Percentiles rank a stretch among this genome's conserved stretches.
Evolutionary conservation across 2,888 invertebrate genomes (phyloP).

Genomic region (Adineta ricciae): DNA sequence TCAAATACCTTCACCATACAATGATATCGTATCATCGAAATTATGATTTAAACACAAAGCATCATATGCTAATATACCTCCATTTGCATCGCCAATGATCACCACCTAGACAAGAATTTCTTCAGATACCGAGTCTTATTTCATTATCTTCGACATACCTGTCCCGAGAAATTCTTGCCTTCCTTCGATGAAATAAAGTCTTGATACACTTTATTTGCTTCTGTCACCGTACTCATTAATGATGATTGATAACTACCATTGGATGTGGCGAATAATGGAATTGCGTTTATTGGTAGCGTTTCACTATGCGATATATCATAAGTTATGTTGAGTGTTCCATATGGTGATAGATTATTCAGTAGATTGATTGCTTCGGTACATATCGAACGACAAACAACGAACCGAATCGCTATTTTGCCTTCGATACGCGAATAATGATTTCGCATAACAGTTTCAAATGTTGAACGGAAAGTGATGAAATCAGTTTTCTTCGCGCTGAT

Average conservation of each 20-base stretch:
- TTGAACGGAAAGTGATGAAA: conserved; percentile 81
- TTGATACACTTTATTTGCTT: conserved; percentile 66
- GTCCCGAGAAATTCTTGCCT: conserved; percentile 79
- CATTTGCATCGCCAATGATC: conserved; percentile 73
- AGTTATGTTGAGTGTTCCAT: neutral
- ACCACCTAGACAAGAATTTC: conserved; percentile 49
- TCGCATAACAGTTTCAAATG: conserved; percentile 85
- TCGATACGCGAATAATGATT: conserved; percentile 86
- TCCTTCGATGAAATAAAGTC: conserved; percentile 82
- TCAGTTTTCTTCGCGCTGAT: conserved; percentile 70
- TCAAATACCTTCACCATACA: conserved; percentile 2
- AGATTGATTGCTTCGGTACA: conserved; percentile 69
- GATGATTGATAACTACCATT: conserved; percentile 70
- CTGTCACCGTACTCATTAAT: conserved; percentile 14
- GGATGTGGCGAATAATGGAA: conserved; percentile 77
- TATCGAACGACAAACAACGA: conserved; percentile 84
- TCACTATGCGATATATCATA: neutral
- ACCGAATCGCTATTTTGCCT: conserved; percentile 75
- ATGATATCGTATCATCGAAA: conserved; percentile 23
- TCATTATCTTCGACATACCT: conserved; percentile 58
- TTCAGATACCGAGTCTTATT: too few relatives aligned
- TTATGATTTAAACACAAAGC: conserved; percentile 55
- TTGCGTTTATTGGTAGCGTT: conserved; percentile 33
- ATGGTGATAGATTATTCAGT: conserved; percentile 5
- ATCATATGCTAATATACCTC: conserved; percentile 85